Evolutionary conservation across 2,113 vertebrate species (phyloP).

Genomic region (Notechis scutatus): DNA sequence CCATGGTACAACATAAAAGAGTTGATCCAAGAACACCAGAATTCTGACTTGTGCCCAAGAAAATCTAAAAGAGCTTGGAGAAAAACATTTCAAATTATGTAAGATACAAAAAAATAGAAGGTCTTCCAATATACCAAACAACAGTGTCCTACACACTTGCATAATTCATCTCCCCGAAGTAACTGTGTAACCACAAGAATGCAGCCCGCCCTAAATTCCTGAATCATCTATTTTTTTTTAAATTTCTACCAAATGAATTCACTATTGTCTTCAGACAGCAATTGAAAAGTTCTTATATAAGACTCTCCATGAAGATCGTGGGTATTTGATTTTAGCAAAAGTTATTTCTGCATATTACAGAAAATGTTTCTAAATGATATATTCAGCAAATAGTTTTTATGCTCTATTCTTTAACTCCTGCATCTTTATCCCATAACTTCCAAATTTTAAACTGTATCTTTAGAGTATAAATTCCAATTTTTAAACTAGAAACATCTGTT

Average conservation of each 20-base stretch:
- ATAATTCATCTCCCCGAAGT: constrained; percentile 35
- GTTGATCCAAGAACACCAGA: background rate
- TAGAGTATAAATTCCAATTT: background rate
- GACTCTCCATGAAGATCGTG: constrained; percentile 43
- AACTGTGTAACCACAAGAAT: constrained; percentile 51
- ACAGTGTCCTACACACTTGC: constrained; percentile 37
- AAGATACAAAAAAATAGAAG: constrained; percentile 32
- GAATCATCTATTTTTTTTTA: constrained; percentile 55
- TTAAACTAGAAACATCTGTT: background rate
- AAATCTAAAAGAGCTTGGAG: background rate
- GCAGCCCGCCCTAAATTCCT: constrained; percentile 18
- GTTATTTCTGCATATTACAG: constrained; percentile 35
- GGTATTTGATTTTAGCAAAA: constrained; percentile 32
- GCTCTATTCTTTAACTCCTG: constrained; percentile 29
- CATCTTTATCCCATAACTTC: background rate
- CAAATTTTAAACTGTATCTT: background rate
- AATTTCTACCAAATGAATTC: constrained; percentile 58
- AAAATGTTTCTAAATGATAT: constrained; percentile 42
- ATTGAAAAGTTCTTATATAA: constrained; percentile 59
- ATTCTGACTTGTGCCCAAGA: background rate
- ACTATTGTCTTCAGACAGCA: constrained; percentile 44
- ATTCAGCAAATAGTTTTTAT: constrained; percentile 35
- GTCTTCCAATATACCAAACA: constrained; percentile 49
- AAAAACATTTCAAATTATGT: background rate
- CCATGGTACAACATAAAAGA: background rate